Evolutionary conservation across 2,888 invertebrate species (phyloP).

Genomic region (Mimumesa dahlbomi): DNA sequence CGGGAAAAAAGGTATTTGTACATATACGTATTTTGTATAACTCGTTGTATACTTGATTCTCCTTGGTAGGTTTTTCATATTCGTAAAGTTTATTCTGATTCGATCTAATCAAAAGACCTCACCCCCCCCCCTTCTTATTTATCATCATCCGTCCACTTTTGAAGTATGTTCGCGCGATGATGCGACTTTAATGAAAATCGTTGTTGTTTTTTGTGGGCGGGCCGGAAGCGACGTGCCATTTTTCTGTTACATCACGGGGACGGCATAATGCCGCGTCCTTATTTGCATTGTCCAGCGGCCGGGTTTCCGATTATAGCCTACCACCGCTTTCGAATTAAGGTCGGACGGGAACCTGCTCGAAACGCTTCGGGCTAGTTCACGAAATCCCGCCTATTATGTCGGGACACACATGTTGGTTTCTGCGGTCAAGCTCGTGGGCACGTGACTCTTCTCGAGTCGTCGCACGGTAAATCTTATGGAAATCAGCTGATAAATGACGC

Average conservation of each 20-base stretch:
- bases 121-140: no score
- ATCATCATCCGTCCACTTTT: no score
- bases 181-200: slow-evolving; percentile 45
- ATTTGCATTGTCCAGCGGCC: slow-evolving; percentile 70
- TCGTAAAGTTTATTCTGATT: no score
- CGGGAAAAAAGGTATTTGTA: no score
- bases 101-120: no score
- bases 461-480: slow-evolving; percentile 31
- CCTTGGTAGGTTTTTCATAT: no score
- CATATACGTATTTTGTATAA: no score
- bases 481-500: slow-evolving; percentile 9
- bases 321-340: slow-evolving; percentile 67
- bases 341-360: slow-evolving; percentile 61
- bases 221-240: slow-evolving; percentile 59
- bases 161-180: slow-evolving; percentile 16
- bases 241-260: slow-evolving; percentile 63
- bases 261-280: slow-evolving; percentile 62
- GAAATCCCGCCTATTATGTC: slow-evolving; percentile 54
- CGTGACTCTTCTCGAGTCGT: slow-evolving; percentile 53
- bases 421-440: slow-evolving; percentile 40
- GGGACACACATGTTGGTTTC: slow-evolving; percentile 38
- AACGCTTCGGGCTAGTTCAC: slow-evolving; percentile 58
- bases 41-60: no score
- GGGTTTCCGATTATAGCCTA: slow-evolving; percentile 69
- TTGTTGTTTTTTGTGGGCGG: slow-evolving; percentile 36